Conservation (phyloP, 2,797 vertebrate species). For the Catostomus latipinnis region DNA sequence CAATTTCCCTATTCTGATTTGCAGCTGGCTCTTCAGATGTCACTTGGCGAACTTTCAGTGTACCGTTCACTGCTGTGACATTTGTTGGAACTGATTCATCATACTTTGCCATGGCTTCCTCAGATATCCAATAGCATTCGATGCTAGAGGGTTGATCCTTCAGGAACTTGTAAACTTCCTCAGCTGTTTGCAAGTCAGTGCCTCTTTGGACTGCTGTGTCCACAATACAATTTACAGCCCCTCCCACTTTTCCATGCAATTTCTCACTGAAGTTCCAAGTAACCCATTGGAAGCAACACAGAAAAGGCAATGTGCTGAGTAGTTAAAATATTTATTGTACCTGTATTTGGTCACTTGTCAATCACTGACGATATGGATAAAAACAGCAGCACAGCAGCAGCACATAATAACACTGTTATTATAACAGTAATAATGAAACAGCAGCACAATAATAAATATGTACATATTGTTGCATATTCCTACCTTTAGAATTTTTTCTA, state of each 20-base stretch:
- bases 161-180: not conserved
- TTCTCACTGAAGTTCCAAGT: conserved; percentile 31
- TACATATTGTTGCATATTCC: too few relatives aligned
- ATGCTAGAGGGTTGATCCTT: not conserved
- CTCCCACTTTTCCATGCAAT: conserved; percentile 32
- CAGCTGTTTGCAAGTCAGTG: conserved; percentile 16
- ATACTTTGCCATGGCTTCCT: conserved; percentile 10
- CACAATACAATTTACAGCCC: conserved; percentile 24
- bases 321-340: too few relatives aligned
- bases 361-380: too few relatives aligned
- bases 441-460: too few relatives aligned
- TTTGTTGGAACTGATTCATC: conserved; percentile 13
- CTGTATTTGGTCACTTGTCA: too few relatives aligned
- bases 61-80: conserved; percentile 32
- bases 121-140: not conserved
- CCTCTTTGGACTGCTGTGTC: conserved; percentile 6
- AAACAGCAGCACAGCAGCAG: too few relatives aligned
- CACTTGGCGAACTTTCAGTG: conserved; percentile 21
- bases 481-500: too few relatives aligned
- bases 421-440: too few relatives aligned
- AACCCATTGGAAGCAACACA: conserved; percentile 22
- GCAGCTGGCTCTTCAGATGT: conserved; percentile 12
- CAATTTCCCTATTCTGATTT: conserved; percentile 21
- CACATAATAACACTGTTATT: too few relatives aligned
- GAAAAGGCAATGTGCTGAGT: conserved; percentile 23